Evolutionary conservation across 1,140 invertebrate genomes (phyloP).

Genomic region (Ips nitidus): DNA sequence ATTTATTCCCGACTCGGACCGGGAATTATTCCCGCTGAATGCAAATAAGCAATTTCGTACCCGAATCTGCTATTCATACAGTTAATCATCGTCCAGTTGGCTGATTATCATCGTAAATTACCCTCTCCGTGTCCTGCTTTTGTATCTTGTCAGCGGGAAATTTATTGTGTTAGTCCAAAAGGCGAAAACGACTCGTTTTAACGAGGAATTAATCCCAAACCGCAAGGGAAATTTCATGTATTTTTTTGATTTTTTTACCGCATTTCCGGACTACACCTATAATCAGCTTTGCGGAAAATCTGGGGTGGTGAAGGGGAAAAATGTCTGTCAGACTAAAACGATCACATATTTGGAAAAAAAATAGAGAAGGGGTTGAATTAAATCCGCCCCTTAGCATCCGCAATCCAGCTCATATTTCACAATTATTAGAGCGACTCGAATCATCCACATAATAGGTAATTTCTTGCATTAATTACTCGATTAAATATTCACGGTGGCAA

Average conservation of each 20-base stretch:
- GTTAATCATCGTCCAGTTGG: constrained; percentile 53
- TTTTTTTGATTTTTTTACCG: too few species aligned
- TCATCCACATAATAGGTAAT: constrained; percentile 55
- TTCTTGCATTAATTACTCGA: constrained; percentile 55
- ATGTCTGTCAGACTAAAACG: too few species aligned
- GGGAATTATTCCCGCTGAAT: constrained; percentile 39
- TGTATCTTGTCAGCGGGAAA: constrained; percentile 25
- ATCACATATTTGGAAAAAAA: too few species aligned
- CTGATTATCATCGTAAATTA: constrained; percentile 53
- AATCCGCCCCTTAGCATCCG: too few species aligned
- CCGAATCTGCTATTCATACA: constrained; percentile 52
- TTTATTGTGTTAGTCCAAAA: constrained; percentile 11
- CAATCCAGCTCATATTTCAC: constrained; percentile 46
- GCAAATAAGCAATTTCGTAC: constrained; percentile 49
- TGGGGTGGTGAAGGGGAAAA: too few species aligned
- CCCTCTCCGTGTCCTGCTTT: constrained; percentile 7
- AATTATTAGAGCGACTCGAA: constrained; percentile 52
- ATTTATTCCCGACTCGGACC: constrained; percentile 22
- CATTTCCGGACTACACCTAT: too few species aligned
- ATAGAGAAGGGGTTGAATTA: too few species aligned
- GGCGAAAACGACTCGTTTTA: too few species aligned
- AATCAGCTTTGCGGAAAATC: too few species aligned
- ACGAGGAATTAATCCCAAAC: too few species aligned
- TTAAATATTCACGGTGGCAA: constrained; percentile 54
- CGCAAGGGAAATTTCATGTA: too few species aligned